Evolutionary conservation across 1,140 invertebrate genomes (phyloP).

Genomic region (Saccostrea glomerata): DNA sequence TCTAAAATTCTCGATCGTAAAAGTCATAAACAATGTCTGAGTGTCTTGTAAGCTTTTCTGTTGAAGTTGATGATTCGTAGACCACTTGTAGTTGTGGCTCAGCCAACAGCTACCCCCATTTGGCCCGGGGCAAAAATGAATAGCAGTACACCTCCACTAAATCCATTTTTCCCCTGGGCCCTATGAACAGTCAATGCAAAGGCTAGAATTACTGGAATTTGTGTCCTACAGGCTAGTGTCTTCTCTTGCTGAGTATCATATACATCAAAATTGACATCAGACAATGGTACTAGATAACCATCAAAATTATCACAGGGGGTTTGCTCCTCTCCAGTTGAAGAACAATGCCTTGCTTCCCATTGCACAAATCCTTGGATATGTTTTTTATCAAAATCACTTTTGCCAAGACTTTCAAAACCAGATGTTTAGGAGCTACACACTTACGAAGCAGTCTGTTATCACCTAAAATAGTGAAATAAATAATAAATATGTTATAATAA

Average conservation of each 20-base stretch:
- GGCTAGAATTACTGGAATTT: constrained; percentile 50
- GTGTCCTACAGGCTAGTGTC: constrained; percentile 41
- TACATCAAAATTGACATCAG: constrained; percentile 39
- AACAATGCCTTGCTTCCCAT: constrained; percentile 49
- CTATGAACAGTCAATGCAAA: constrained; percentile 53
- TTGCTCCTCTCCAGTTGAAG: neutral
- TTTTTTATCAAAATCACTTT: constrained; percentile 51
- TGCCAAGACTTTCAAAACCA: constrained; percentile 49
- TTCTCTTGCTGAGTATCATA: constrained; percentile 42
- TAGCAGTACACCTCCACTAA: constrained; percentile 51
- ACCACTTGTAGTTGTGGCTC: constrained; percentile 33
- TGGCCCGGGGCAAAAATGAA: constrained; percentile 55
- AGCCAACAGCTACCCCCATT: constrained; percentile 50
- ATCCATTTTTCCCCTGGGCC: constrained; percentile 46
- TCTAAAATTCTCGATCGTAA: constrained; percentile 38
- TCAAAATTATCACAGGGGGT: constrained; percentile 44
- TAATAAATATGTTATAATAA: neutral
- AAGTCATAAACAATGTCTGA: constrained; percentile 48
- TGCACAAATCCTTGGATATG: constrained; percentile 42
- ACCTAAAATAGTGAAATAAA: neutral
- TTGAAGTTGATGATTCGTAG: constrained; percentile 45
- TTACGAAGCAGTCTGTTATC: neutral
- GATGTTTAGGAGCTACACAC: constrained; percentile 40
- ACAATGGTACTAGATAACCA: neutral
- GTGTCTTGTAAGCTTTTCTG: neutral